Evolutionary conservation across 2,888 invertebrate species (phyloP).

Genomic region (Chironomus riparius): DNA sequence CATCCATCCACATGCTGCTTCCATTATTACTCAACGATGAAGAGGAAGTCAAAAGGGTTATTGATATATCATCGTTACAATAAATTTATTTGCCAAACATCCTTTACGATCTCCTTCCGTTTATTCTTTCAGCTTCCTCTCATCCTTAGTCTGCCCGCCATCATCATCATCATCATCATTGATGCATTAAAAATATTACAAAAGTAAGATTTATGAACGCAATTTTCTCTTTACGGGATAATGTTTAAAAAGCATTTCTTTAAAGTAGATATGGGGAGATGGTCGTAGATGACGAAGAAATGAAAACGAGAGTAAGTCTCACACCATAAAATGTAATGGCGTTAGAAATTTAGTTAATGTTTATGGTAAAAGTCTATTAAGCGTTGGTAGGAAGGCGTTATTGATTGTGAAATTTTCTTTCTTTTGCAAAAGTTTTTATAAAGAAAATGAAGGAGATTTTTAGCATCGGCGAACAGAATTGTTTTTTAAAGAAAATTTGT

Average conservation of each 20-base stretch:
- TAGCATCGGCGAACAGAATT: too few relatives aligned
- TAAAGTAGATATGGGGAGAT: too few relatives aligned
- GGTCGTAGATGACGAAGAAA: background rate
- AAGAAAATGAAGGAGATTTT: too few relatives aligned
- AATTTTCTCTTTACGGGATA: background rate
- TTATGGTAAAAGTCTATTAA: background rate
- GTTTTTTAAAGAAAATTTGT: too few relatives aligned
- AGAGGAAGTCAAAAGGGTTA: background rate
- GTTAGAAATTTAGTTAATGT: background rate
- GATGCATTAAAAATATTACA: background rate
- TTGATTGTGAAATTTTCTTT: background rate
- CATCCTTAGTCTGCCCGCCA: background rate
- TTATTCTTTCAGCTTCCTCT: background rate
- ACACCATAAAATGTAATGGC: background rate
- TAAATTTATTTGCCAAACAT: constrained; percentile 2
- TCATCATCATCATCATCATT: background rate
- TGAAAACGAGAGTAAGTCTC: background rate
- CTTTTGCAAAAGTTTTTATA: too few relatives aligned
- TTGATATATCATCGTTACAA: constrained; percentile 8
- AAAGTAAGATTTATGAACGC: background rate
- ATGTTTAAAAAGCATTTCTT: too few relatives aligned
- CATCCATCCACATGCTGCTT: too few relatives aligned
- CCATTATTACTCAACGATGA: too few relatives aligned
- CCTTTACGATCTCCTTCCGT: background rate
- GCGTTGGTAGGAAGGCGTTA: background rate